Percentiles rank a stretch among this genome's conserved stretches.
Evolutionary conservation across 2,113 vertebrate species (phyloP).

Genomic region (Melanocharis versteri): DNA sequence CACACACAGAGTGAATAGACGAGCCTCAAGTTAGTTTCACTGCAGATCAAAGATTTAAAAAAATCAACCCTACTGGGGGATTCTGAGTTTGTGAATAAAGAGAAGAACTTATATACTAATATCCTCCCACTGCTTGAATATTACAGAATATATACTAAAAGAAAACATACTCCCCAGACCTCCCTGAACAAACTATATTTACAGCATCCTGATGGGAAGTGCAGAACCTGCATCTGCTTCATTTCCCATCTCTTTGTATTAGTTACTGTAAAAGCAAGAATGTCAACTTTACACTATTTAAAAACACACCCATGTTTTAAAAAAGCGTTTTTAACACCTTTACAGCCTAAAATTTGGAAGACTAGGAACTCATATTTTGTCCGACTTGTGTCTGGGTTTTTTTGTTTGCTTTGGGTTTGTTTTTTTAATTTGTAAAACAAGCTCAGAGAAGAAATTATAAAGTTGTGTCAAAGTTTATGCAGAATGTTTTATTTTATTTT

Average conservation of each 20-base stretch:
- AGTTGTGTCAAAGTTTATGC: not conserved
- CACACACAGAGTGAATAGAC: not conserved
- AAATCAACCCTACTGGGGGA: not conserved
- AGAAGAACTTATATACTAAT: not conserved
- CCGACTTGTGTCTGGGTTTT: not conserved
- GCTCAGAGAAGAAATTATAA: not conserved
- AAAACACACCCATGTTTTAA: not conserved
- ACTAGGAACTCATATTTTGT: not conserved
- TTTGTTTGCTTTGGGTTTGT: not conserved
- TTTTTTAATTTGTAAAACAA: not conserved
- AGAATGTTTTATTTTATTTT: not conserved
- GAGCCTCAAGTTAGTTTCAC: not conserved
- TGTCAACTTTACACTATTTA: not conserved
- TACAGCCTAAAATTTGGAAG: not conserved
- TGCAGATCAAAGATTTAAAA: not conserved
- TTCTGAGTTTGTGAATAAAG: not conserved
- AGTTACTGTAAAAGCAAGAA: not conserved
- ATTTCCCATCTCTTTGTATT: not conserved
- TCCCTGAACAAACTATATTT: not conserved
- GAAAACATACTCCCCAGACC: not conserved
- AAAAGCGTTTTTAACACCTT: not conserved
- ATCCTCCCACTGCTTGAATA: not conserved
- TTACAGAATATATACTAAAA: not conserved
- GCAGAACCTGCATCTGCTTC: not conserved
- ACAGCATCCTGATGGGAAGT: not conserved